Conservation (phyloP, 2,113 vertebrate species). For the Campylomormyrus numenius region DNA sequence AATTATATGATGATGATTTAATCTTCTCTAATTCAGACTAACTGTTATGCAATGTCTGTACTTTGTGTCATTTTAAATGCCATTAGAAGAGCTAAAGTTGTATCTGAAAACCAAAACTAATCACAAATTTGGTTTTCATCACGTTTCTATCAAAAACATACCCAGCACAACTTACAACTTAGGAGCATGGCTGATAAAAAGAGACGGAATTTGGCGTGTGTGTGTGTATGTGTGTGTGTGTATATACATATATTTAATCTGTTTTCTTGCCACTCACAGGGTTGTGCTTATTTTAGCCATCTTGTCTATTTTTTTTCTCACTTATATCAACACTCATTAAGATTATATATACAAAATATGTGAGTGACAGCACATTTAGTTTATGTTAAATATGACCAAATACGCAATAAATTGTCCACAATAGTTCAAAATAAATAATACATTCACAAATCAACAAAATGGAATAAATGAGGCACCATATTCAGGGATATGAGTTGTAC, state of each 20-base stretch:
- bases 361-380: not conserved
- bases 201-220: not conserved
- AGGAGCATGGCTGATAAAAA: not conserved
- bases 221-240: too few species aligned
- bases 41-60: not conserved
- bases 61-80: not conserved
- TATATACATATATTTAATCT: too few species aligned
- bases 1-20: not conserved
- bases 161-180: not conserved
- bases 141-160: not conserved
- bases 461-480: not conserved
- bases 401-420: not conserved
- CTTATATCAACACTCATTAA: not conserved
- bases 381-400: not conserved
- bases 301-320: not conserved
- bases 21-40: not conserved
- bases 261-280: not conserved
- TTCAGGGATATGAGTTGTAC: not conserved
- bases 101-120: not conserved
- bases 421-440: not conserved
- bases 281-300: not conserved
- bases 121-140: not conserved
- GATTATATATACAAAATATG: not conserved
- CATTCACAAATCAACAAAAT: not conserved
- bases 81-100: not conserved